A percentile compares a stretch with the other conserved stretches of the same genome.
Evolutionary conservation across 2,797 vertebrate genomes (phyloP).

Genomic region (Enteromius anoplus): DNA sequence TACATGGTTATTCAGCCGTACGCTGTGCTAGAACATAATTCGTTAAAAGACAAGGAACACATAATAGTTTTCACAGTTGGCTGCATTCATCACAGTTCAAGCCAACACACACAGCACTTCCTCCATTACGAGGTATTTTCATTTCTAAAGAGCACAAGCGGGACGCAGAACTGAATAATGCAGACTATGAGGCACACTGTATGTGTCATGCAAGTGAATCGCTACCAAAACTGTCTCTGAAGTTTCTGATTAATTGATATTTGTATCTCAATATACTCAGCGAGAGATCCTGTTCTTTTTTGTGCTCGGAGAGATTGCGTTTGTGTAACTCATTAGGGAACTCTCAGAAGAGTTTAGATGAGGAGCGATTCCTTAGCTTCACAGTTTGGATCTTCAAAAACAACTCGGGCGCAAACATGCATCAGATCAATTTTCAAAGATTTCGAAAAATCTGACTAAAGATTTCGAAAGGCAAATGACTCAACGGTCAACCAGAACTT

Average conservation of each 20-base stretch:
- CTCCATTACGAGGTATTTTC: conserved; percentile 22
- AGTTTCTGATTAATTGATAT: conserved; percentile 52
- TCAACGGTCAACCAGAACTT: conserved; percentile 57
- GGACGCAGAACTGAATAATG: conserved; percentile 77
- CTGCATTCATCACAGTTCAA: conserved; percentile 29
- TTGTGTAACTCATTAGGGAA: conserved; percentile 53
- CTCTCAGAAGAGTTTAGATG: conserved; percentile 42
- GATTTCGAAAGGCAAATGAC: conserved; percentile 35
- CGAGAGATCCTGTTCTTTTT: conserved; percentile 51
- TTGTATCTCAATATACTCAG: conserved; percentile 34
- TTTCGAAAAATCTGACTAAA: conserved; percentile 33
- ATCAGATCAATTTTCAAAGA: conserved; percentile 38
- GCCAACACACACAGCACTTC: conserved; percentile 55
- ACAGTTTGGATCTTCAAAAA: conserved; percentile 14
- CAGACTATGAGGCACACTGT: conserved; percentile 72
- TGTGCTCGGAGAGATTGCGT: conserved; percentile 16
- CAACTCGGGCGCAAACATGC: not conserved
- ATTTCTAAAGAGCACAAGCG: conserved; percentile 74
- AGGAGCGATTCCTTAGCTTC: not conserved
- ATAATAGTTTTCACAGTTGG: conserved; percentile 9
- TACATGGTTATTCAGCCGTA: conserved; percentile 6
- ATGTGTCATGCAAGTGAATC: conserved; percentile 74
- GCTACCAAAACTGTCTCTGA: conserved; percentile 26
- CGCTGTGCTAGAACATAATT: conserved; percentile 8
- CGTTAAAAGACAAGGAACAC: conserved; percentile 25